phyloP scores from a whole-genome alignment of 2,888 invertebrate species.

The Ceratothoa steindachneri region DNA sequence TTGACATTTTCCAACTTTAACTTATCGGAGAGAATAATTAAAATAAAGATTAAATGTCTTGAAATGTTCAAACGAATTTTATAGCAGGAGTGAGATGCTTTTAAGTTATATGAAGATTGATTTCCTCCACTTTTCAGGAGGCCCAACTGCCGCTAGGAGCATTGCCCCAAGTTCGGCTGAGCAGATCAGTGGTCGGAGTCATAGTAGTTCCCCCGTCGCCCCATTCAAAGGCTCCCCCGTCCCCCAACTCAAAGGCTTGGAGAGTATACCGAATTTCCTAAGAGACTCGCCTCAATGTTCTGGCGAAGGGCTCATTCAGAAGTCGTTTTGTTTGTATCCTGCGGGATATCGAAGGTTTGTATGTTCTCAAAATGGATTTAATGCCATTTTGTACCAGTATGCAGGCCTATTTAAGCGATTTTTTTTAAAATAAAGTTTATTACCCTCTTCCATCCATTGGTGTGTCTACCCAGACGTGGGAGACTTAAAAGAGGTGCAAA shows the following conservation, averaged over 20 bases:
- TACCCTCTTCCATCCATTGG: not conserved
- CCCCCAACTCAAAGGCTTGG: constrained; percentile 9
- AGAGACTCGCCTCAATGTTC: not conserved
- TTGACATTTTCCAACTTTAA: no score
- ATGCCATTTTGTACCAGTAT: not conserved
- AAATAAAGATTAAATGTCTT: no score
- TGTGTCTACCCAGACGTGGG: not conserved
- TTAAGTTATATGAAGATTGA: no score
- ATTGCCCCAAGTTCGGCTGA: no score
- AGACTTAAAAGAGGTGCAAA: no score
- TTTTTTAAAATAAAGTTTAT: not conserved
- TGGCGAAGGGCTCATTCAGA: not conserved
- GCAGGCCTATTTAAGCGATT: not conserved
- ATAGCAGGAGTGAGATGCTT: no score
- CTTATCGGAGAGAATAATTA: no score
- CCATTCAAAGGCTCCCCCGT: not conserved
- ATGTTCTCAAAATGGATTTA: not conserved
- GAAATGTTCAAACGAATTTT: no score
- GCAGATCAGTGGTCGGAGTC: not conserved
- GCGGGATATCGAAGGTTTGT: not conserved
- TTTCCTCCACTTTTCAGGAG: no score
- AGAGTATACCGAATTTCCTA: not conserved
- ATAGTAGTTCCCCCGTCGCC: not conserved
- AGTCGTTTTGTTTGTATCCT: constrained; percentile 40
- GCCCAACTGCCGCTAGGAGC: not conserved